phyloP scores from a whole-genome alignment of 2,888 invertebrate species.

The Portevinia maculata region DNA sequence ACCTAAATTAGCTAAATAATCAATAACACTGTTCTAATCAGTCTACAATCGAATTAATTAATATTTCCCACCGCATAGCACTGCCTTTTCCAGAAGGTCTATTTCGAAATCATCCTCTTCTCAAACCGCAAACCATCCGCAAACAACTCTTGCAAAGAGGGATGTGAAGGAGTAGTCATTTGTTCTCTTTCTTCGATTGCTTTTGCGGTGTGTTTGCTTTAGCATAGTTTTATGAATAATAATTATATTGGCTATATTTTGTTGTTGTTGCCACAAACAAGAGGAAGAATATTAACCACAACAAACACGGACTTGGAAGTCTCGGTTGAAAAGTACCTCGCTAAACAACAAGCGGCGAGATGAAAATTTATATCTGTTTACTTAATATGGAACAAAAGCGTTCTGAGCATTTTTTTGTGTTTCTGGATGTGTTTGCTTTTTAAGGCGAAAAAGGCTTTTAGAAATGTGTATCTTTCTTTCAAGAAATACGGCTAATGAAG shows the following conservation, averaged over 20 bases:
- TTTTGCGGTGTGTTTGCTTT: conserved; percentile 15
- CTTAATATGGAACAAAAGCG: background rate
- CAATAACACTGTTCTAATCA: background rate
- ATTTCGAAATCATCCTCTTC: conserved; percentile 1
- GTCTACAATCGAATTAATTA: background rate
- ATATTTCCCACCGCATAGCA: background rate
- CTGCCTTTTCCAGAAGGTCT: background rate
- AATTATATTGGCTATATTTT: background rate
- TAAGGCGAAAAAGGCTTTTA: background rate
- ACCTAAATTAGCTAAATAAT: background rate
- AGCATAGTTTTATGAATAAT: conserved; percentile 18
- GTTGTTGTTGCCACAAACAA: background rate
- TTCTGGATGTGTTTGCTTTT: background rate
- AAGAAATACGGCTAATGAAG: background rate
- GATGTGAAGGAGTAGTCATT: too few species aligned
- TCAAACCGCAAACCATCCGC: too few species aligned
- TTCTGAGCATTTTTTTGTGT: background rate
- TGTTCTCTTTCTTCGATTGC: conserved; percentile 2
- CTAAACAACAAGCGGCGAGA: conserved; percentile 1
- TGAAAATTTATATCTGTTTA: conserved; percentile 16
- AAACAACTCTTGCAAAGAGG: too few species aligned
- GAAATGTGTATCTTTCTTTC: background rate
- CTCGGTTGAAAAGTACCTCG: background rate
- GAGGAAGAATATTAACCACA: too few species aligned
- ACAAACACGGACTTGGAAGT: background rate